Base-by-base conservation (phyloP, 2,113 vertebrate species). In the Scartelaos histophorus region DNA sequence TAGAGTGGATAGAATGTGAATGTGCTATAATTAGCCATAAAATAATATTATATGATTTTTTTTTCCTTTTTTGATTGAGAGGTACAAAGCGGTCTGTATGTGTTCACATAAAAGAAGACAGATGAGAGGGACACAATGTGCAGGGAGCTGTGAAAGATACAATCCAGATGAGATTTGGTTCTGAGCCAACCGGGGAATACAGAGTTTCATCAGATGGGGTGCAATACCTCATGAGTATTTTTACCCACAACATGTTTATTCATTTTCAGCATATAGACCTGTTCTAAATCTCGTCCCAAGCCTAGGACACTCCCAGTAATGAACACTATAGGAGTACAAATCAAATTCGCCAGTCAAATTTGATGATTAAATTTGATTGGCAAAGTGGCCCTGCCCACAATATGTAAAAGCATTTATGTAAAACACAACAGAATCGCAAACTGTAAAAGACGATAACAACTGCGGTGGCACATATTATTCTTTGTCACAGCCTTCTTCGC, bases 221-320 rank as follows among this genome's bases (percentile, higher is more conserved):
- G 72, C 67, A 75, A 66, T 0, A 69, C 76, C 86, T 83, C 81
- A 45, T 62, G 77, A 82, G 87, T 83, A 78, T 86, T 87, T 88
- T 82, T 83, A 82, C 76, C 76, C 69, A 24, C 43, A 82, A 80
- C 76, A 84, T 90, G 87, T 89, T 90, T 90, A 79, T 78, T 86
- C 70, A 74, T 51, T 85, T 83, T 74, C 68, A 85, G 71, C 74
- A 87, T 88, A 89, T 24, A 16, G 12, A n/a, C n/a, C 1, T 66
- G 66, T 35, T 46, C 67, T 70, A 74, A 54, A 83, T 47, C 68
- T 69, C 64, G 64, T 47, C 1, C 12, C 10, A 64, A 47, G 66
- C 58, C 64, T 46, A 51, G 65, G 72, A 85, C 82, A 83, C 81
- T 84, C 74, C 79, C 47, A 45, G 51, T 75, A 84, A 87, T 82